These are phyloP conservation scores for Copidosoma floridanum DNA, from an alignment of 1,140 invertebrate species.

Conservation along the genomic window DNA sequence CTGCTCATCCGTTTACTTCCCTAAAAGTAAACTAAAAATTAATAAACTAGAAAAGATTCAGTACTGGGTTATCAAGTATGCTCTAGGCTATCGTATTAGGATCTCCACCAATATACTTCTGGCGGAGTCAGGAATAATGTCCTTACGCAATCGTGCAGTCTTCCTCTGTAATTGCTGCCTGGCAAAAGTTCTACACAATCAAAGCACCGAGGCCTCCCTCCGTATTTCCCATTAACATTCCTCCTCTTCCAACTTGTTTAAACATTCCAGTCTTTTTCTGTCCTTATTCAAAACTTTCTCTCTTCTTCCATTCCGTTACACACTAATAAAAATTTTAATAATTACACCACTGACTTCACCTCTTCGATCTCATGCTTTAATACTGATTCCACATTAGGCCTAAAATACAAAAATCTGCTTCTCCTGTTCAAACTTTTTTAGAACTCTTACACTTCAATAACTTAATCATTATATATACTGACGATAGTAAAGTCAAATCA, in stretches of 20 bases:
- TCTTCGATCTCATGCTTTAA: no score
- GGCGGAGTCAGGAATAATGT: slow-evolving; percentile 4
- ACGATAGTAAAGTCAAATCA: no score
- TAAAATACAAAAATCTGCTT: no score
- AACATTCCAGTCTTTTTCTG: not conserved
- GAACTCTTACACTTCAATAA: no score
- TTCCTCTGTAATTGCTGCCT: slow-evolving; percentile 1
- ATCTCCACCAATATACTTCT: slow-evolving; percentile 17
- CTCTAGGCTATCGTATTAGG: slow-evolving; percentile 10
- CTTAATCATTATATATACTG: no score
- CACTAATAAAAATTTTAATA: no score
- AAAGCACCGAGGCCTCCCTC: not conserved
- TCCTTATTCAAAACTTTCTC: no score
- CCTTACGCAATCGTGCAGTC: not conserved
- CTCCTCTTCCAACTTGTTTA: not conserved
- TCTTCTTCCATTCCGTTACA: no score
- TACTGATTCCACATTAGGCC: no score
- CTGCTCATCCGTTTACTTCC: slow-evolving; percentile 5
- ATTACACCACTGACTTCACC: not conserved
- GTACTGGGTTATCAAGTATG: not conserved
- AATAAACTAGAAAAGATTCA: slow-evolving; percentile 8
- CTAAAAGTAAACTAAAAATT: not conserved
- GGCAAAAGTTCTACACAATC: not conserved
- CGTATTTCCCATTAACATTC: not conserved
- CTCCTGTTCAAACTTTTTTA: no score